Percentiles rank a stretch among this genome's conserved stretches.
phyloP scores from a whole-genome alignment of 2,888 invertebrate species.

The Eubasilissa splendida region DNA sequence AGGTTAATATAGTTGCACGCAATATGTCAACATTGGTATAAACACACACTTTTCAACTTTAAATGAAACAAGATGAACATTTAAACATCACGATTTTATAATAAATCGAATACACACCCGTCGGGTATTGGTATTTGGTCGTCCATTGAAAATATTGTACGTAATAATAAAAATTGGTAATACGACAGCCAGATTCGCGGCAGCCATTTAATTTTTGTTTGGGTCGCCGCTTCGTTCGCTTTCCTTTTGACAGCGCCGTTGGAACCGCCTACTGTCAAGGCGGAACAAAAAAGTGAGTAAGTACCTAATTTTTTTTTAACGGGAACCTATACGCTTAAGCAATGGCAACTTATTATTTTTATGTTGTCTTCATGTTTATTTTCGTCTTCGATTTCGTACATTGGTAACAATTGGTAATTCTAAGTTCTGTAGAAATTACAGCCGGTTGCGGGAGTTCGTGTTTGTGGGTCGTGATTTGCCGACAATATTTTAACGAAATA shows the following conservation, averaged over 20 bases:
- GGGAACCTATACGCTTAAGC: background rate
- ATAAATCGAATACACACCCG: conserved; percentile 43
- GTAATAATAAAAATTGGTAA: conserved; percentile 65
- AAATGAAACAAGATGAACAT: conserved; percentile 17
- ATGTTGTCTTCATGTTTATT: conserved; percentile 1
- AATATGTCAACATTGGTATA: conserved; percentile 46
- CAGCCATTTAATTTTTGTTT: conserved; percentile 73
- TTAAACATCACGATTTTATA: conserved; percentile 1
- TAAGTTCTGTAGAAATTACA: too few species aligned
- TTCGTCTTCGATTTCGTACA: background rate
- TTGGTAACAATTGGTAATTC: background rate
- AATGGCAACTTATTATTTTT: background rate
- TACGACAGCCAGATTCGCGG: conserved; percentile 49
- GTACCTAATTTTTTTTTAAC: conserved; percentile 2
- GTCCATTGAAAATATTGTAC: conserved; percentile 69
- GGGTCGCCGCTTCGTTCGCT: conserved; percentile 63
- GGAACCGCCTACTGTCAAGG: conserved; percentile 43
- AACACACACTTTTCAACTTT: conserved; percentile 9
- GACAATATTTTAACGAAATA: conserved; percentile 24
- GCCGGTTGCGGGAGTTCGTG: background rate
- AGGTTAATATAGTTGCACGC: conserved; percentile 62
- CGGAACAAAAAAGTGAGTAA: conserved; percentile 31
- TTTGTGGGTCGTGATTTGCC: background rate
- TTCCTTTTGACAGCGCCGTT: conserved; percentile 28
- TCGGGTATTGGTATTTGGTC: conserved; percentile 62